These are phyloP conservation scores for Myotis lucifugus DNA, from an alignment of 2,113 vertebrate genomes.

Conservation along the genomic window DNA sequence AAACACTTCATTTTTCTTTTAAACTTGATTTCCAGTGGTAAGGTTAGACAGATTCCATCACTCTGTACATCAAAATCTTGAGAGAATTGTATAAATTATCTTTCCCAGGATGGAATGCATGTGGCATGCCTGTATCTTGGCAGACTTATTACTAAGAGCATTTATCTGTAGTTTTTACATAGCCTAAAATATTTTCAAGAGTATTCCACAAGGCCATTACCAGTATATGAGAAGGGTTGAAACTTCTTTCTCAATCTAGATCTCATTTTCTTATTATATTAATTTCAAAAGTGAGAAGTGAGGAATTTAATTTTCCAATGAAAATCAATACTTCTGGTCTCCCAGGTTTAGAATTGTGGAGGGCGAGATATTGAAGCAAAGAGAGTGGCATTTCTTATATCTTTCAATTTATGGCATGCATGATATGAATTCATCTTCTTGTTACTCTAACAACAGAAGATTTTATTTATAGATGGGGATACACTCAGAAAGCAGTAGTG, in stretches of 20 bases:
- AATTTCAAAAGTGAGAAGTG: neutral
- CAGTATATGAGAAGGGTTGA: neutral
- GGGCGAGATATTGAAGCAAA: neutral
- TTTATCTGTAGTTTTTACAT: neutral
- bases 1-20: neutral
- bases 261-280: neutral
- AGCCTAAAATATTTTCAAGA: neutral
- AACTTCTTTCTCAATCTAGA: neutral
- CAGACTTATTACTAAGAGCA: neutral
- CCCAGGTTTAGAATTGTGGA: neutral
- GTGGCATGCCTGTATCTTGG: neutral
- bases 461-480: neutral
- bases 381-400: neutral
- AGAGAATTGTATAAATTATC: neutral
- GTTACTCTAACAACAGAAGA: neutral
- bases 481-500: neutral
- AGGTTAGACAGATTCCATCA: neutral
- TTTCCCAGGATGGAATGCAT: neutral
- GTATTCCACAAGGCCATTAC: neutral
- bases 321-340: neutral
- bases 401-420: neutral
- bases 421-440: neutral
- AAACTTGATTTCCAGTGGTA: constrained; percentile 1
- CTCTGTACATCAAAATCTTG: neutral
- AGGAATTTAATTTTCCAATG: neutral